Conservation (phyloP, 2,888 invertebrate genomes). For the Acanthosepion lycidas region DNA sequence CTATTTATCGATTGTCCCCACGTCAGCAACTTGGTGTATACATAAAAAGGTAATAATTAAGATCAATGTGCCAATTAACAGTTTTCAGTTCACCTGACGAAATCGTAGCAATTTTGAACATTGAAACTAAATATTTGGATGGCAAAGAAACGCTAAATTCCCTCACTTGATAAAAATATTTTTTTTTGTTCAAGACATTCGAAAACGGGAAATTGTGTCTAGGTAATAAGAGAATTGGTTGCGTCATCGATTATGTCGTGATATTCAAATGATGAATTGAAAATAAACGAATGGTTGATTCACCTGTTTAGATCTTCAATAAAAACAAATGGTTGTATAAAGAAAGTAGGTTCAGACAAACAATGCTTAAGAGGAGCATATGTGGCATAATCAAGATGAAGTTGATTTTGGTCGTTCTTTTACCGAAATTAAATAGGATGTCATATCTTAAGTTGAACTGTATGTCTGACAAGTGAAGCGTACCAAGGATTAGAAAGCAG, state of each 20-base stretch:
- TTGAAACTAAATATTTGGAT: neutral
- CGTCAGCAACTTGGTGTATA: too few species aligned
- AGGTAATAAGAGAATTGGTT: too few species aligned
- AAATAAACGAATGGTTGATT: too few species aligned
- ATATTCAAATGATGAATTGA: too few species aligned
- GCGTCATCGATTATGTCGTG: too few species aligned
- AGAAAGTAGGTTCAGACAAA: too few species aligned
- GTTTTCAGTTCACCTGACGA: neutral
- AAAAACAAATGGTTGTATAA: too few species aligned
- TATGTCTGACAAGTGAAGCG: neutral
- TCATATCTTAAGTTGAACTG: neutral
- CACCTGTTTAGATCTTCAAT: too few species aligned
- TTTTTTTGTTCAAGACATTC: neutral
- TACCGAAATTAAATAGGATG: neutral
- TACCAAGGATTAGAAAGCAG: neutral
- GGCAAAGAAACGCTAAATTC: neutral
- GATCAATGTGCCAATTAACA: neutral
- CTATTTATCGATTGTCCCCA: too few species aligned
- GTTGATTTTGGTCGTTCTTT: neutral
- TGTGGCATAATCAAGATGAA: neutral
- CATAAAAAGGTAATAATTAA: neutral
- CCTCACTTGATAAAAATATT: neutral
- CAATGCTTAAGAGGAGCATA: neutral
- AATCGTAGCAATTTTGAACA: neutral
- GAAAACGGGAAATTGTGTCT: too few species aligned